phyloP scores from a whole-genome alignment of 2,113 vertebrate species.

The Pseudopodoces humilis region DNA sequence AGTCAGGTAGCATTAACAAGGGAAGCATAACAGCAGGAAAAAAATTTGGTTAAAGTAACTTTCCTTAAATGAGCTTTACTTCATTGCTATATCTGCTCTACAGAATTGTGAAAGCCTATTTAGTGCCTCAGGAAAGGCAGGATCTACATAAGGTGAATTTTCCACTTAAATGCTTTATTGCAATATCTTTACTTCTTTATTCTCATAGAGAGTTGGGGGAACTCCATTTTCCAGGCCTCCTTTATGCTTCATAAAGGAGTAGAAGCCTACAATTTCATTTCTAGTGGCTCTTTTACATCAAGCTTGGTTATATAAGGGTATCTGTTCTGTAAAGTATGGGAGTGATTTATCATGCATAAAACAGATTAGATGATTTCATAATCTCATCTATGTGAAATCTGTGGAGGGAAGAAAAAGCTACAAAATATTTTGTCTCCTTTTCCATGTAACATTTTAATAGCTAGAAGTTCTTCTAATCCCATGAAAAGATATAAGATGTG shows the following conservation, averaged over 20 bases:
- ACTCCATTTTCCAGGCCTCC: neutral
- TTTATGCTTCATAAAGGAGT: neutral
- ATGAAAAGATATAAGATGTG: neutral
- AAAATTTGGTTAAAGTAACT: neutral
- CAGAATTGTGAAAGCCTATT: neutral
- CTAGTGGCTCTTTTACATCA: neutral
- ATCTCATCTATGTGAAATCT: conserved; percentile 16
- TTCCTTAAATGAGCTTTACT: neutral
- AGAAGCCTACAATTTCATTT: neutral
- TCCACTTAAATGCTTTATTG: neutral
- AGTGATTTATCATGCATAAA: conserved; percentile 50
- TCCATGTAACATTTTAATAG: neutral
- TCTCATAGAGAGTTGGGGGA: neutral
- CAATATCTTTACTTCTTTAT: neutral
- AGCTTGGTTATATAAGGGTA: conserved; percentile 32
- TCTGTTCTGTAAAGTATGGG: neutral
- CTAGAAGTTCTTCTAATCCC: neutral
- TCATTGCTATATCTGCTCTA: neutral
- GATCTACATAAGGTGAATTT: neutral
- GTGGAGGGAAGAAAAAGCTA: neutral
- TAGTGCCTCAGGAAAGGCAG: neutral
- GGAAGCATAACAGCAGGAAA: neutral
- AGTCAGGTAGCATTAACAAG: neutral
- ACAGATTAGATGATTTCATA: conserved; percentile 46
- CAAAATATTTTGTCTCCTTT: neutral